Conservation (phyloP, 2,113 vertebrate genomes). For the Eonycteris spelaea region DNA sequence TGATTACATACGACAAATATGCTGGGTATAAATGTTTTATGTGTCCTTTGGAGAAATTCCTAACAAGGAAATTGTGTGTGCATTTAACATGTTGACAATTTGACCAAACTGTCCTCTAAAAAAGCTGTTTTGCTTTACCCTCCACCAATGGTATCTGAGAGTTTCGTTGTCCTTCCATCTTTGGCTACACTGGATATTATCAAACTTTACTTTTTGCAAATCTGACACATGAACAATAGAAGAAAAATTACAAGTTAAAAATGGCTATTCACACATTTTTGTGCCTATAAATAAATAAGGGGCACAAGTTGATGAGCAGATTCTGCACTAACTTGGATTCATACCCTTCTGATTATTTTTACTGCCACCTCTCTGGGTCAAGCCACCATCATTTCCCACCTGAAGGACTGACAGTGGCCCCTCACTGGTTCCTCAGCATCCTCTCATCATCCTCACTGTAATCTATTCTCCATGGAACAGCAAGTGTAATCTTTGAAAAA, state of each 20-base stretch:
- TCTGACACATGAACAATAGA: not conserved
- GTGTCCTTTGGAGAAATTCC: not conserved
- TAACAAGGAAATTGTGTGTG: not conserved
- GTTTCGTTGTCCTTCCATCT: not conserved
- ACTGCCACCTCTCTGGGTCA: not conserved
- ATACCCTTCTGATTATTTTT: not conserved
- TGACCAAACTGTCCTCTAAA: not conserved
- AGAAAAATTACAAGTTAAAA: not conserved
- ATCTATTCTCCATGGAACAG: not conserved
- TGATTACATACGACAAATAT: not conserved
- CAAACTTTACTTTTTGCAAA: not conserved
- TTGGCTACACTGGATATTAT: not conserved
- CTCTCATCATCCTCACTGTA: not conserved
- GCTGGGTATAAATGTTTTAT: not conserved
- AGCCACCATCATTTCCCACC: not conserved
- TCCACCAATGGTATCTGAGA: not conserved
- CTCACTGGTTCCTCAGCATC: not conserved
- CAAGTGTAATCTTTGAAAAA: not conserved
- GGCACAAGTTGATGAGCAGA: not conserved
- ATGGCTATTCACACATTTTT: not conserved
- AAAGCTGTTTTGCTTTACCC: not conserved
- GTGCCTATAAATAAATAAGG: not conserved
- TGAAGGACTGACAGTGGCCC: not conserved
- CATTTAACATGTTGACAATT: not conserved
- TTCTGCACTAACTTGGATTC: not conserved